A percentile compares a stretch with the other conserved stretches of the same genome.
These are phyloP conservation scores for Lipotes vexillifer DNA, from an alignment of 2,113 vertebrate species.

Conservation along the genomic window DNA sequence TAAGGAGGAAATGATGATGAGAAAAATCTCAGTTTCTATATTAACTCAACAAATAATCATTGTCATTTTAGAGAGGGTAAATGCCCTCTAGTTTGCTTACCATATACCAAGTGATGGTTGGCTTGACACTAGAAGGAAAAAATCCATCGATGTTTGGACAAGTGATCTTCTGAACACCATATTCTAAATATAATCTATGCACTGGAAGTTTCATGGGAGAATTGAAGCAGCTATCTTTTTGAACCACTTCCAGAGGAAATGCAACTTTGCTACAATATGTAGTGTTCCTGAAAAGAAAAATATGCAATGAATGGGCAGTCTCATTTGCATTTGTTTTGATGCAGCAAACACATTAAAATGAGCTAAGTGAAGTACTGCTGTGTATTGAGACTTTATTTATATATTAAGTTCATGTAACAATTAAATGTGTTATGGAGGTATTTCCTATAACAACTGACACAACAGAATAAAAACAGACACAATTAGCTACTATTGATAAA, in stretches of 20 bases:
- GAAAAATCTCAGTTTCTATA: not conserved
- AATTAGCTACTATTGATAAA: not conserved
- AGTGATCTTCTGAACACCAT: conserved; percentile 58
- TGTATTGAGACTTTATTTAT: not conserved
- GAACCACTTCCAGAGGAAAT: conserved; percentile 86
- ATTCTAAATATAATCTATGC: conserved; percentile 77
- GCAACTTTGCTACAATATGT: conserved; percentile 90
- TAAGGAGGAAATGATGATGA: not conserved
- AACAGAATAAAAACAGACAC: not conserved
- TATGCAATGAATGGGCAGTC: not conserved
- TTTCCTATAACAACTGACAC: not conserved
- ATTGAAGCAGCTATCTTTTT: conserved; percentile 79
- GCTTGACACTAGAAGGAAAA: conserved; percentile 78
- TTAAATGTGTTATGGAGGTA: not conserved
- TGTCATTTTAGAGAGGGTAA: not conserved
- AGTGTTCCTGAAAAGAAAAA: conserved; percentile 83
- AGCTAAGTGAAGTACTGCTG: not conserved
- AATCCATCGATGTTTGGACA: conserved; percentile 88
- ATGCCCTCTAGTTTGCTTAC: conserved; percentile 70
- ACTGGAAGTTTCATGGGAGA: conserved; percentile 65
- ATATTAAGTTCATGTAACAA: not conserved
- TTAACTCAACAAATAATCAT: not conserved
- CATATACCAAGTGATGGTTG: conserved; percentile 85
- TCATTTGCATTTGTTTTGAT: not conserved
- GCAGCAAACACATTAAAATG: not conserved